phyloP scores from a whole-genome alignment of 2,888 invertebrate species.

The Melieria picta region DNA sequence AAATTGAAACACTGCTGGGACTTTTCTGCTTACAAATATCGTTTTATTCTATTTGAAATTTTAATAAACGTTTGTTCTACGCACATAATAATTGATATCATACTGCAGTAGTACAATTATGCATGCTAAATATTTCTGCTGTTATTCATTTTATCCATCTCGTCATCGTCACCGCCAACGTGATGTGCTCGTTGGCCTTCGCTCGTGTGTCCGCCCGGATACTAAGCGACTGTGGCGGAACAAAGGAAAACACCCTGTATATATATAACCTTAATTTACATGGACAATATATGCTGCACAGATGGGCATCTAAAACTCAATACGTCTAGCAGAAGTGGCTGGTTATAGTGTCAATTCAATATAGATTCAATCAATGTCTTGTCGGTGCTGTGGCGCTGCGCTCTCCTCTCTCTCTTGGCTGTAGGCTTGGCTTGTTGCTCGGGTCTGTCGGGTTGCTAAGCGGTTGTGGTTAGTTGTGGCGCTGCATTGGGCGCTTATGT shows the following conservation, averaged over 20 bases:
- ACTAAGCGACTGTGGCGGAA: constrained; percentile 37
- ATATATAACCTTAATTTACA: constrained; percentile 56
- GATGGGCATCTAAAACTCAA: constrained; percentile 51
- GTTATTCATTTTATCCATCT: background rate
- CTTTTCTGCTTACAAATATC: constrained; percentile 42
- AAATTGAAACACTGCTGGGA: background rate
- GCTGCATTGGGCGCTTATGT: too few relatives aligned
- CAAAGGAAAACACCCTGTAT: constrained; percentile 34
- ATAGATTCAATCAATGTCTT: background rate
- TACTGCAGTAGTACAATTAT: constrained; percentile 33
- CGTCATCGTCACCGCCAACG: background rate
- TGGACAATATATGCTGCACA: constrained; percentile 57
- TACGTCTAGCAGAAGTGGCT: constrained; percentile 20
- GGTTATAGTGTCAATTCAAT: constrained; percentile 20
- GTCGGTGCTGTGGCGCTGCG: background rate
- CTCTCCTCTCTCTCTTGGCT: constrained; percentile 2
- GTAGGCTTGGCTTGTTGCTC: constrained; percentile 11
- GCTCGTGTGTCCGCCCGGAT: constrained; percentile 37
- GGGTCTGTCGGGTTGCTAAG: constrained; percentile 4
- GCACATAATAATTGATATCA: constrained; percentile 37
- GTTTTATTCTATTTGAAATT: constrained; percentile 42
- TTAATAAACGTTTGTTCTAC: constrained; percentile 41
- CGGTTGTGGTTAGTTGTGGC: background rate
- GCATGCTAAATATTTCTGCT: constrained; percentile 20
- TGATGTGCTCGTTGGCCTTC: constrained; percentile 19